These are phyloP conservation scores for Drosophila saltans DNA, from an alignment of 1,140 invertebrate species.

Conservation along the genomic window DNA sequence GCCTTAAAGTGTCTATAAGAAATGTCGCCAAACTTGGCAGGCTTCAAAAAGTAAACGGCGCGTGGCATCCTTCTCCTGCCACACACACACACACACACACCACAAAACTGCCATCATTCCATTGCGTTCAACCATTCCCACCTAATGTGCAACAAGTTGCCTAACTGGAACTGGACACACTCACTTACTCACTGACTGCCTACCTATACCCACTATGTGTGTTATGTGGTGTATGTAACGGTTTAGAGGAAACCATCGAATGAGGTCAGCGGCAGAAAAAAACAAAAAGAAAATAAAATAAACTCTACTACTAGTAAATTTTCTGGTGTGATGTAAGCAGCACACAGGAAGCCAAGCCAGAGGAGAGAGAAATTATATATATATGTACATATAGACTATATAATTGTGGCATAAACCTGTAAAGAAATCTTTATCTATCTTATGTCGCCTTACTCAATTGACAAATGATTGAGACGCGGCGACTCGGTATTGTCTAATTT, in stretches of 20 bases:
- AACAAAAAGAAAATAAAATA: no score
- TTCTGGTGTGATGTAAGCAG: slow-evolving; percentile 6
- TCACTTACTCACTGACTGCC: slow-evolving; percentile 24
- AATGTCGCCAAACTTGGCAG: slow-evolving; percentile 76
- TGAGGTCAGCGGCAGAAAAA: slow-evolving; percentile 2
- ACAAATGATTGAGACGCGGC: not conserved
- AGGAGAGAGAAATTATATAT: slow-evolving; percentile 2
- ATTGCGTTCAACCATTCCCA: slow-evolving; percentile 18
- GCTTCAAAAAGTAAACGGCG: slow-evolving; percentile 51
- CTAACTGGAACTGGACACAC: slow-evolving; percentile 52
- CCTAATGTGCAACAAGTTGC: slow-evolving; percentile 51
- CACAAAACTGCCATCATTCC: not conserved
- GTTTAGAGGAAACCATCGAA: slow-evolving; percentile 12
- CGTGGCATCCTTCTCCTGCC: slow-evolving; percentile 43
- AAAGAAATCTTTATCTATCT: not conserved
- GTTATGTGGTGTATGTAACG: slow-evolving; percentile 33
- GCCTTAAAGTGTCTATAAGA: slow-evolving; percentile 69
- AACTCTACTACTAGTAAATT: not conserved
- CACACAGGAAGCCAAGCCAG: slow-evolving; percentile 6
- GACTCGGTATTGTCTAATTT: not conserved
- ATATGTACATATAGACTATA: not conserved
- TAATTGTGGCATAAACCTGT: slow-evolving; percentile 8
- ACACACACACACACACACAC: not conserved
- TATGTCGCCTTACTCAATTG: slow-evolving; percentile 6
- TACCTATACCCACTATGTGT: no score